Conservation (phyloP, 2,888 invertebrate species). For the Lypha dubia region DNA sequence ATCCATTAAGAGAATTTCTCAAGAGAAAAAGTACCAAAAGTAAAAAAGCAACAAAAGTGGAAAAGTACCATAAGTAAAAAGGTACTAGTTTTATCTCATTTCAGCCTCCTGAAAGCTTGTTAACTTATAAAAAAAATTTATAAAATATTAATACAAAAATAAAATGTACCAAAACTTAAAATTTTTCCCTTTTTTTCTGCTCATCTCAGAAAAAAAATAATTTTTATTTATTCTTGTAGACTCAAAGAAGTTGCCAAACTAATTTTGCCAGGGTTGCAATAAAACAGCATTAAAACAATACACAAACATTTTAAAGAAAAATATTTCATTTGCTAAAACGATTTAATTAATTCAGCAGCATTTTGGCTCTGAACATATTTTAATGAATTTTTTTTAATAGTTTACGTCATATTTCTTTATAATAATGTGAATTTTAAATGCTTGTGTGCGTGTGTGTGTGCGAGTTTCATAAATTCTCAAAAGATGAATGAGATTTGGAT, state of each 20-base stretch:
- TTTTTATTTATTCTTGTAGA: background rate
- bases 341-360: background rate
- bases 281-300: background rate
- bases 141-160: too few relatives aligned
- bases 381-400: constrained; percentile 2
- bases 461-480: constrained; percentile 16
- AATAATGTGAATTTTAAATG: constrained; percentile 15
- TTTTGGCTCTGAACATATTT: background rate
- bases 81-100: too few relatives aligned
- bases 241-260: background rate
- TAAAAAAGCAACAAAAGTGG: too few relatives aligned
- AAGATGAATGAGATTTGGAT: constrained; percentile 12
- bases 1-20: too few relatives aligned
- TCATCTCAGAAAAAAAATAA: background rate
- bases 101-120: too few relatives aligned
- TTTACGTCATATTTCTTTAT: constrained; percentile 52
- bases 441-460: background rate
- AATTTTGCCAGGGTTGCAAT: background rate
- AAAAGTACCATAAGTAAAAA: too few relatives aligned
- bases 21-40: too few relatives aligned
- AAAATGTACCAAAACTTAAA: too few relatives aligned
- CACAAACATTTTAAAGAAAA: background rate
- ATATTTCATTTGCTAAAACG: background rate
- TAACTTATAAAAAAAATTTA: too few relatives aligned
- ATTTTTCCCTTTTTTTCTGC: too few relatives aligned